Conservation (phyloP, 2,113 vertebrate genomes). For the Gasterosteus nipponicus region DNA sequence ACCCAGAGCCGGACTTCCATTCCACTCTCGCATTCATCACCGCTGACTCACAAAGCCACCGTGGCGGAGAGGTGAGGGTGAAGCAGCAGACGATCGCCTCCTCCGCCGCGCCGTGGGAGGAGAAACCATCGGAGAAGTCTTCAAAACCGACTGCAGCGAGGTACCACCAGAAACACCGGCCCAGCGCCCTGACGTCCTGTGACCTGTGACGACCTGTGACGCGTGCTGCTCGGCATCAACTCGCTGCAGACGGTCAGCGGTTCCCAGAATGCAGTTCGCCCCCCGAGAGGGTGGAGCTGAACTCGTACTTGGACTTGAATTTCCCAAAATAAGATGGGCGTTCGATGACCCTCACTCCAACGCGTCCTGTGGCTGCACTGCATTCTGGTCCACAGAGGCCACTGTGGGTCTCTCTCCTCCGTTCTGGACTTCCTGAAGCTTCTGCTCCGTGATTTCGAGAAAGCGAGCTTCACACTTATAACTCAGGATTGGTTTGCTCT, state of each 20-base stretch:
- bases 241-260: slow-evolving; percentile 5
- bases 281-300: slow-evolving; percentile 45
- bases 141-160: not conserved
- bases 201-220: no score
- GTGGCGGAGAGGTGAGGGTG: slow-evolving; percentile 24
- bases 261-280: slow-evolving; percentile 61
- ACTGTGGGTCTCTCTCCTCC: not conserved
- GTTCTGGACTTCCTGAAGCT: not conserved
- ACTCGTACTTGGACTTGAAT: slow-evolving; percentile 54
- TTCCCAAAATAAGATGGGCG: slow-evolving; percentile 57
- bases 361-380: slow-evolving; percentile 23
- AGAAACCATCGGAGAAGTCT: not conserved
- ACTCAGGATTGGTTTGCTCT: not conserved
- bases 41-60: slow-evolving; percentile 54
- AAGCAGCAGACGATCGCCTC: slow-evolving; percentile 44
- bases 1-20: slow-evolving; percentile 21
- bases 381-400: not conserved
- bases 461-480: not conserved
- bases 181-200: no score
- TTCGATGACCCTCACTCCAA: slow-evolving; percentile 4
- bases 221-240: no score
- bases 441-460: not conserved
- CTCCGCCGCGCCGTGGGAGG: not conserved
- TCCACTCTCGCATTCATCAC: slow-evolving; percentile 62
- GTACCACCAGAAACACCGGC: no score